Base-by-base conservation (phyloP, 2,888 invertebrate species). In the Drosophila eohydei region DNA sequence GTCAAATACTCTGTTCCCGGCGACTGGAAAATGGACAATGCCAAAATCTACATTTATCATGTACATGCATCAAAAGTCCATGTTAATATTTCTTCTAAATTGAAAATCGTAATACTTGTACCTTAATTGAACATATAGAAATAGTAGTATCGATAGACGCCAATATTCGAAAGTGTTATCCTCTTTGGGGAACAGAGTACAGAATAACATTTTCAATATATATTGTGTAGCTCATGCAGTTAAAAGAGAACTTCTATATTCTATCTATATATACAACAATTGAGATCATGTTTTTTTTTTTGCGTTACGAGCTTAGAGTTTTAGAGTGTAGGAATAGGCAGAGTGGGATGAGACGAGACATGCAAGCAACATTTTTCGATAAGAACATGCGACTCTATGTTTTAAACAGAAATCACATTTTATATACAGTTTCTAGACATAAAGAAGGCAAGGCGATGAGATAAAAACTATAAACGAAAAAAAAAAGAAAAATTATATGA, bases 301-400 rank as follows among this genome's bases (percentile, higher is more conserved):
- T 65, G 69, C 59, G 59, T 80, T 66, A 63, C 43, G 66, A 73
- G 64, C 67, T 82, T 83, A 68, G 70, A 52, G 62, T 65, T 77
- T 68, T 74, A 86, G 68, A 64, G 73, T 59, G 58, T 79, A 84
- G 75, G 41, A 43, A 46, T 57, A 63, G 52, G 54, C 63, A 61
- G 30, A 51, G 54, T 38, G 32, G 57, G 12, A 28, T 21, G 41
- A 26, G 48, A 26, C 14, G 21, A 32, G 41, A 32, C 12, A 5
- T 40, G 44, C 36, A 52, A 64, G 56, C 51, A 62, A 62, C 41
- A 63, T 48, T 55, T 65, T 75, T 75, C 30, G 65, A 82, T 84
- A 70, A 43, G 46, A 44, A 71, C 41, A 43, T 41, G 43, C 46
- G 70, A 56, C 55, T 80, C 26, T 43, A 32, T 14, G 70, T 69